Conservation (phyloP, 2,888 invertebrate genomes). For the Adela reaumurella region DNA sequence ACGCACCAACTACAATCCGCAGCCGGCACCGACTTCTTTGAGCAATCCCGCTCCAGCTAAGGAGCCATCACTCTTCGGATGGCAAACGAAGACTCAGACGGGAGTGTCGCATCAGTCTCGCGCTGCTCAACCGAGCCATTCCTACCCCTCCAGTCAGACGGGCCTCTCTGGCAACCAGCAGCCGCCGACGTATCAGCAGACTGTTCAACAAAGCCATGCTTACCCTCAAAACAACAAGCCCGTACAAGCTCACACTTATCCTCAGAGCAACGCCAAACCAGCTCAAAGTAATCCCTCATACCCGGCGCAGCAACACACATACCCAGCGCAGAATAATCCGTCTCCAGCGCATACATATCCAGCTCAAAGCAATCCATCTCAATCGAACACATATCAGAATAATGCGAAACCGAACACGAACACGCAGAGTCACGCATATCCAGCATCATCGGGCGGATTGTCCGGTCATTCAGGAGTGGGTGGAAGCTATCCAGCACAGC, state of each 20-base stretch:
- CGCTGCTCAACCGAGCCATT: slow-evolving; percentile 13
- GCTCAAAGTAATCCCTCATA: slow-evolving; percentile 3
- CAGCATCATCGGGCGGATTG: slow-evolving; percentile 5
- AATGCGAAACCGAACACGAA: neutral
- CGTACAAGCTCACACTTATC: slow-evolving; percentile 4
- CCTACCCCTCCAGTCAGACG: slow-evolving; percentile 16
- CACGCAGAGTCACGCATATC: slow-evolving; percentile 7
- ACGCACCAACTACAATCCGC: slow-evolving; percentile 28
- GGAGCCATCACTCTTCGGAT: slow-evolving; percentile 33
- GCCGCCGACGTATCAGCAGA: slow-evolving; percentile 28
- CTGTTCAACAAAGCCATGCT: slow-evolving; percentile 22
- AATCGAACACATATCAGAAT: slow-evolving; percentile 4
- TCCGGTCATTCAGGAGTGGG: slow-evolving; percentile 2
- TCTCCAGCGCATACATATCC: neutral
- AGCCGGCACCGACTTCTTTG: slow-evolving; percentile 38
- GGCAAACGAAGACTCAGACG: slow-evolving; percentile 29
- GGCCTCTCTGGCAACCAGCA: slow-evolving; percentile 18
- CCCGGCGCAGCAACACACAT: neutral
- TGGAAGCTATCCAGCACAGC: slow-evolving; percentile 4
- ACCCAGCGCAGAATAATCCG: slow-evolving; percentile 3
- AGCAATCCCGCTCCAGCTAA: slow-evolving; percentile 31
- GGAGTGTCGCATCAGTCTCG: neutral
- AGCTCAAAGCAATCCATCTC: slow-evolving; percentile 13
- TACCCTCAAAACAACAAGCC: slow-evolving; percentile 11
- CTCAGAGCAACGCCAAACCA: slow-evolving; percentile 5